Percentiles rank a stretch among this genome's conserved stretches.
These are phyloP conservation scores for Hofmannophila pseudospretella DNA, from an alignment of 2,888 invertebrate species.

Conservation along the genomic window DNA sequence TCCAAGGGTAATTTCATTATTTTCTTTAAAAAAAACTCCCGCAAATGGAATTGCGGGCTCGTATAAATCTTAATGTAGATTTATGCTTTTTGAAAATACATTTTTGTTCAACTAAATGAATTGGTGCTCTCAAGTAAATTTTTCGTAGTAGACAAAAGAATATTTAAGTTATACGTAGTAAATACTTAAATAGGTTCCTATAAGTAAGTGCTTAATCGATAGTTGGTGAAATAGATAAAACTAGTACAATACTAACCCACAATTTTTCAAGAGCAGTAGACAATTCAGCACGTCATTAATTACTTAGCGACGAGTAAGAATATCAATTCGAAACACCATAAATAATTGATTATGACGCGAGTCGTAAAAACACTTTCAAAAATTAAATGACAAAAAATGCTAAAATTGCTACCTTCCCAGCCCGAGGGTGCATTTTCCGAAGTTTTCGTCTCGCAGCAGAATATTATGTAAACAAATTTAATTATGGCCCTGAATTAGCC, in stretches of 20 bases:
- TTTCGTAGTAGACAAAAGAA: not conserved
- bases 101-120: constrained; percentile 12
- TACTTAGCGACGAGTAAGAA: too few relatives aligned
- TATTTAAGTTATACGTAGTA: too few relatives aligned
- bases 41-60: constrained; percentile 51
- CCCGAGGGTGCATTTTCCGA: constrained; percentile 34
- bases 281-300: too few relatives aligned
- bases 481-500: constrained; percentile 70
- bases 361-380: constrained; percentile 4
- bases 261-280: too few relatives aligned
- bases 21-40: constrained; percentile 53
- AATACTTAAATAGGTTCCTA: not conserved
- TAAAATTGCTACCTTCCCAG: not conserved
- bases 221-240: too few relatives aligned
- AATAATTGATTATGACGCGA: not conserved
- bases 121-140: constrained; percentile 8
- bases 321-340: too few relatives aligned
- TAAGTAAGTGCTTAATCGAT: too few relatives aligned
- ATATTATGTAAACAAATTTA: constrained; percentile 71
- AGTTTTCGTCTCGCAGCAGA: constrained; percentile 51
- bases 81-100: constrained; percentile 47
- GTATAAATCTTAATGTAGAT: constrained; percentile 52
- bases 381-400: constrained; percentile 2
- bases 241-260: too few relatives aligned
- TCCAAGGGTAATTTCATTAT: constrained; percentile 68